Evolutionary conservation across 2,888 invertebrate species (phyloP).

Genomic region (Macropis europaea): DNA sequence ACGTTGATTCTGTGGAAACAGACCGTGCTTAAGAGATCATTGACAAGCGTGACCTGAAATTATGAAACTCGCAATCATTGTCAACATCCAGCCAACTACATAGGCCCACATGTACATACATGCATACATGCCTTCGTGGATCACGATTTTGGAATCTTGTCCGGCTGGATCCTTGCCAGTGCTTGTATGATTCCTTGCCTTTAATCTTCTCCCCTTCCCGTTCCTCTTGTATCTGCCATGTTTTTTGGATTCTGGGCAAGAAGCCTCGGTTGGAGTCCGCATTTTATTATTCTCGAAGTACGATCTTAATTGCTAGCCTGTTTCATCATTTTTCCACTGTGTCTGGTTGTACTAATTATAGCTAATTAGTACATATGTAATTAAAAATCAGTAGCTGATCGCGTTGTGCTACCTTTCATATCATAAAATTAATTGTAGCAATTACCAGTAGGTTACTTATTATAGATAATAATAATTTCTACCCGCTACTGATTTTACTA

Average conservation of each 20-base stretch:
- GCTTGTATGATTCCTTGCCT: conserved; percentile 14
- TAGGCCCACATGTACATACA: background rate
- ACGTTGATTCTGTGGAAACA: conserved; percentile 9
- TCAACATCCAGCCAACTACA: background rate
- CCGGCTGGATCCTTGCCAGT: conserved; percentile 32
- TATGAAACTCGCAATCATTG: conserved; percentile 25
- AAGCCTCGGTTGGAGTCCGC: background rate
- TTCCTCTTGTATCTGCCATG: background rate
- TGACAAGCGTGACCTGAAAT: conserved; percentile 43
- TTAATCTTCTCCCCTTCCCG: conserved; percentile 14
- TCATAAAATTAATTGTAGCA: no score
- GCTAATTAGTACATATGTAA: no score
- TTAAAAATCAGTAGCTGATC: no score
- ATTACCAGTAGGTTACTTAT: no score
- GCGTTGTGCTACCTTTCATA: no score
- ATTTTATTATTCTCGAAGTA: background rate
- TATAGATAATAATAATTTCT: no score
- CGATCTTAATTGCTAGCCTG: background rate
- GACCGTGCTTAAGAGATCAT: conserved; percentile 20
- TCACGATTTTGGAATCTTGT: conserved; percentile 10
- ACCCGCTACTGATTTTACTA: no score
- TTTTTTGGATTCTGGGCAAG: background rate
- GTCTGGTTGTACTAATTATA: no score
- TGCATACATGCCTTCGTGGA: conserved; percentile 5
- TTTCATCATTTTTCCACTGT: background rate